These are phyloP conservation scores for Fragum sueziense DNA, from an alignment of 2,888 invertebrate genomes.

Conservation along the genomic window DNA sequence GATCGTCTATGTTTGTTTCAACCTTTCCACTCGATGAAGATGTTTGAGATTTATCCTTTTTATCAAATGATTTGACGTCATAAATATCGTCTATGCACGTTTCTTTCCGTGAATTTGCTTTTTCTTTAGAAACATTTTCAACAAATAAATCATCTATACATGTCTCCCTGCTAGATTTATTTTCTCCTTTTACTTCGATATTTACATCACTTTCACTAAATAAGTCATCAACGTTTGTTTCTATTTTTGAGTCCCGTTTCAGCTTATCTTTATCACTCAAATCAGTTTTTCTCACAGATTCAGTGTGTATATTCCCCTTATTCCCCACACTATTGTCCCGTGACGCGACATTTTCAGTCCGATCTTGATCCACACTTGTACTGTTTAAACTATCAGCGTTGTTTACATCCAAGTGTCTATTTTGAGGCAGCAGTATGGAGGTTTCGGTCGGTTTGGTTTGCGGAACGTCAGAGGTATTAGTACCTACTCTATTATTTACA, in stretches of 20 bases:
- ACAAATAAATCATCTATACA: slow-evolving; percentile 27
- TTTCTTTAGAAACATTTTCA: slow-evolving; percentile 9
- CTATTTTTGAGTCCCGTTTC: background rate
- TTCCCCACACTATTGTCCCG: background rate
- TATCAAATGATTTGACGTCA: too few relatives aligned
- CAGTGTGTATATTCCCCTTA: background rate
- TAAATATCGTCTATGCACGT: slow-evolving; percentile 32
- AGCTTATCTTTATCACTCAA: background rate
- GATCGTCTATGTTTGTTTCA: slow-evolving; percentile 49
- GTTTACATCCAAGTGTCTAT: background rate
- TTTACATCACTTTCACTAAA: slow-evolving; percentile 22
- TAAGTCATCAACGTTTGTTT: slow-evolving; percentile 44
- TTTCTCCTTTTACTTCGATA: too few relatives aligned
- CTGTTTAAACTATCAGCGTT: background rate
- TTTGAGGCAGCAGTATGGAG: background rate
- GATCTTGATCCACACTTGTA: background rate
- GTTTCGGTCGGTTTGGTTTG: background rate
- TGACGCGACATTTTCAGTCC: background rate
- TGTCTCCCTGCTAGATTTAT: slow-evolving; percentile 17
- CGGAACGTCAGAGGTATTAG: slow-evolving; percentile 5
- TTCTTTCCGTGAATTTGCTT: background rate
- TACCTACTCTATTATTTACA: slow-evolving; percentile 53
- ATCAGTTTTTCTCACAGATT: background rate
- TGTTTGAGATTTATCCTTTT: background rate
- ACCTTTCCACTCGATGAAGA: background rate